Conservation (phyloP, 2,113 vertebrate genomes). For the western clawed frog (Xenopus tropicalis) region DNA sequence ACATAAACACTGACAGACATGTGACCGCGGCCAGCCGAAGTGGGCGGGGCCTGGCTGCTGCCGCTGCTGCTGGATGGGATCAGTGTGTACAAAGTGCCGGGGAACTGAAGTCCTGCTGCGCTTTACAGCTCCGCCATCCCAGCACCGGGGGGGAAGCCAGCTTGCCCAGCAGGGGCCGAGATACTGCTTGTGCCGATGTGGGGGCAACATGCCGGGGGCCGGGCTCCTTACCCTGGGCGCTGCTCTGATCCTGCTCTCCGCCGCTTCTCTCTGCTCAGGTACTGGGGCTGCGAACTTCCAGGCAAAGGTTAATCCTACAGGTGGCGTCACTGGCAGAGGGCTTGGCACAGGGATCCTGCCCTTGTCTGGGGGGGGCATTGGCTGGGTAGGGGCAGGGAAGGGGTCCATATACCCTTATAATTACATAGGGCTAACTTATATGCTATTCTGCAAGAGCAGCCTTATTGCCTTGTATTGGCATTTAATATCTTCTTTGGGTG, state of each 20-base stretch:
- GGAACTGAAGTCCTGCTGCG: constrained; percentile 17
- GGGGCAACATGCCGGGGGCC: constrained; percentile 5
- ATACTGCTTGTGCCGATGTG: not conserved
- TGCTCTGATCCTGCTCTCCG: constrained; percentile 31
- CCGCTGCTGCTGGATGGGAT: not conserved
- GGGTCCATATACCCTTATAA: not conserved
- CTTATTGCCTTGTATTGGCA: too few species aligned
- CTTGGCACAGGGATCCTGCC: too few species aligned
- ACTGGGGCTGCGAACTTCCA: not conserved
- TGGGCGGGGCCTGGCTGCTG: constrained; percentile 40
- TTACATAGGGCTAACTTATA: not conserved
- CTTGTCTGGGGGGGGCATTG: not conserved
- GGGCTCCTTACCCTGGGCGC: constrained; percentile 32
- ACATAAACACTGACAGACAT: too few species aligned
- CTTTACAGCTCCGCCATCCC: not conserved
- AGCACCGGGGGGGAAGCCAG: not conserved
- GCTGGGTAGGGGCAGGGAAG: not conserved
- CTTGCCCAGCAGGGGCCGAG: constrained; percentile 27
- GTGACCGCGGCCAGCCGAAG: not conserved
- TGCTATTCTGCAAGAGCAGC: not conserved
- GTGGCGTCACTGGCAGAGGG: not conserved
- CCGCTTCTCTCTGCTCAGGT: constrained; percentile 61
- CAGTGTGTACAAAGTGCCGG: constrained; percentile 4
- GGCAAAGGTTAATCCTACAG: not conserved
- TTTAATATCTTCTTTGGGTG: too few species aligned